A percentile compares a stretch with the other conserved stretches of the same genome.
These are phyloP conservation scores for Archivesica marissinica DNA, from an alignment of 1,140 invertebrate genomes.

Conservation along the genomic window DNA sequence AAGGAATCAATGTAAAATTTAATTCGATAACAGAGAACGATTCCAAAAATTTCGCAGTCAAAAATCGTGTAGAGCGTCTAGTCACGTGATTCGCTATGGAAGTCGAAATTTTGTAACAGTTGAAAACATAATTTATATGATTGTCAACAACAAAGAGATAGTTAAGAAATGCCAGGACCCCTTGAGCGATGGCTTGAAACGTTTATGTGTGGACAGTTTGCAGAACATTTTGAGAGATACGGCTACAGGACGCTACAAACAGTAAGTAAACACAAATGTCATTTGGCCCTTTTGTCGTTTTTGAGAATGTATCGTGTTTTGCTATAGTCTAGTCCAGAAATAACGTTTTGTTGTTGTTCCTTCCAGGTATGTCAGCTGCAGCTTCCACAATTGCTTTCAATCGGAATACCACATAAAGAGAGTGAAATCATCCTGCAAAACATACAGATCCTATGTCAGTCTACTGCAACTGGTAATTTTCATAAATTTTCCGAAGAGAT, in stretches of 20 bases:
- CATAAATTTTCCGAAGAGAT: too few species aligned
- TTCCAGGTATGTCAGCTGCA: constrained; percentile 83
- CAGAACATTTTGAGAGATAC: constrained; percentile 78
- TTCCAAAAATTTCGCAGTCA: not conserved
- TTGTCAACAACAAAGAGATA: not conserved
- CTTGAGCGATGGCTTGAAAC: constrained; percentile 82
- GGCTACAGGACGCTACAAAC: constrained; percentile 81
- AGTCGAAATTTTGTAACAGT: not conserved
- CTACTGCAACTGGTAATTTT: constrained; percentile 76
- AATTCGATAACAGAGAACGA: too few species aligned
- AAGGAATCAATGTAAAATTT: too few species aligned
- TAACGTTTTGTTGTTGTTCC: constrained; percentile 27
- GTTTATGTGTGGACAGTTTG: constrained; percentile 83
- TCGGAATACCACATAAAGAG: constrained; percentile 80
- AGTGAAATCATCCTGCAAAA: constrained; percentile 81
- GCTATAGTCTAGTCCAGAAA: not conserved
- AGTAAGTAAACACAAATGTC: constrained; percentile 71
- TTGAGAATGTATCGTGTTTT: not conserved
- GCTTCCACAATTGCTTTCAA: constrained; percentile 77
- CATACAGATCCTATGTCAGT: constrained; percentile 80
- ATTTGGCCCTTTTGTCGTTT: constrained; percentile 50
- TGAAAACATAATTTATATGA: not conserved
- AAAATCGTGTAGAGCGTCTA: not conserved
- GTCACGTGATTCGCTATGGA: constrained; percentile 54
- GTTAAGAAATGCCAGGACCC: constrained; percentile 76